Evolutionary conservation across 2,888 invertebrate species (phyloP), one percentile per base, ranked within the genome.

Genomic region (Meandrusa payeni): DNA sequence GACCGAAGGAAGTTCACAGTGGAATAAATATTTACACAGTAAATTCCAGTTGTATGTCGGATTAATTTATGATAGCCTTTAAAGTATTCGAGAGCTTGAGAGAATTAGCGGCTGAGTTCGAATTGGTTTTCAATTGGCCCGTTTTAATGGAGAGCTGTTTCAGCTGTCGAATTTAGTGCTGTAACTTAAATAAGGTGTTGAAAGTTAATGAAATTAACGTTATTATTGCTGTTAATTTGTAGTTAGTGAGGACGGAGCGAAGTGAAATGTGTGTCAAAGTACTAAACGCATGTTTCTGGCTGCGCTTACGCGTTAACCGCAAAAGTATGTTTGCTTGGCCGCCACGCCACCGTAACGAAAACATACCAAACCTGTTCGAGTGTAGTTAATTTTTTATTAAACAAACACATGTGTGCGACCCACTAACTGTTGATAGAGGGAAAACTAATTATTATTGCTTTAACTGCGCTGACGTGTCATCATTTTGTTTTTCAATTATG

Each of bases 191-290:
- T 39, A 47, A 44, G 41, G 36, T 48, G 51, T 50, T 44, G 46
- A 53, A 52, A 43, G 52, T 51, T 47, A 52, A 50, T n/a, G n/a
- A 41, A 36, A 47, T 34, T 48, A 44, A 38, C 41, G 38, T 52
- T 50, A 48, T 45, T 49, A 36, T 15, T 41, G 38, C 50, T 54
- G 55, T 61, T 54, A 56, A 60, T 52, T 55, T 48, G 48, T 52
- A 52, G 59, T 62, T 57, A 57, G 57, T 48, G 50, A 48, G 50
- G 52, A 40, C 51, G 26, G 48, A 50, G 46, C 52, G 44, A 49
- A 55, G 61, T 56, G 65, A 66, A 66, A 82, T 76, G 78, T 85
- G 59, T 83, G 82, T 76, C 85, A 79, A 70, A 76, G 73, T 69
- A 68, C 70, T 77, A 76, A 77, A 73, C 64, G 67, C 53, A 54